Evolutionary conservation across 1,140 invertebrate species (phyloP).

Genomic region (Listronotus bonariensis): DNA sequence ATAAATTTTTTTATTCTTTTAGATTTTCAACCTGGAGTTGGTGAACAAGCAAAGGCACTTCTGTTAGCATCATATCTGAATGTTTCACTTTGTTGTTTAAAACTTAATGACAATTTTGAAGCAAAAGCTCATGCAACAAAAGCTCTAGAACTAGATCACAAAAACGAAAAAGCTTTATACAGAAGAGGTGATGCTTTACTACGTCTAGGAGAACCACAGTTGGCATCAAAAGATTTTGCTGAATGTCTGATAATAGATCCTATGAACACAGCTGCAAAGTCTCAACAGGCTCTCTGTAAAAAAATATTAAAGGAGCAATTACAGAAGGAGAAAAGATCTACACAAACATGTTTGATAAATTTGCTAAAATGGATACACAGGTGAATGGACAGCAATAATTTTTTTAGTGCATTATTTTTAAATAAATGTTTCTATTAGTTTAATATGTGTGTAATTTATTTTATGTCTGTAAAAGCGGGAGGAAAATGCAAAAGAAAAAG

Average conservation of each 20-base stretch:
- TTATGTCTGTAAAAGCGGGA: constrained; percentile 61
- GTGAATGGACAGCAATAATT: constrained; percentile 58
- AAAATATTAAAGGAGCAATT: constrained; percentile 76
- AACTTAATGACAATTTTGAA: constrained; percentile 74
- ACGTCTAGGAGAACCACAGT: constrained; percentile 75
- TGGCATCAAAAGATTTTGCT: constrained; percentile 81
- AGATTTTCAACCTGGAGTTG: constrained; percentile 40
- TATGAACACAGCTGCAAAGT: constrained; percentile 80
- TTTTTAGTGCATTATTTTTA: background rate
- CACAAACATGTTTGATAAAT: constrained; percentile 93
- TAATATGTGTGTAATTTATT: constrained; percentile 22
- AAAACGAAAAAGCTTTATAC: constrained; percentile 90
- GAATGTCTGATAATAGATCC: constrained; percentile 64
- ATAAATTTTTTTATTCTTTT: constrained; percentile 11
- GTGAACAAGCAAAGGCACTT: constrained; percentile 65
- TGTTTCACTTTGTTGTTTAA: constrained; percentile 83
- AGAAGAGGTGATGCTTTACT: constrained; percentile 83
- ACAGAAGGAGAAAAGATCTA: constrained; percentile 88
- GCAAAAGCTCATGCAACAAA: constrained; percentile 71
- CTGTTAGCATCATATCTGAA: constrained; percentile 80
- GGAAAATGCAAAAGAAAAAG: constrained; percentile 66
- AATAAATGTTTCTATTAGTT: background rate
- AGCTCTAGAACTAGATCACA: constrained; percentile 74
- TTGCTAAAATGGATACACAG: constrained; percentile 79
- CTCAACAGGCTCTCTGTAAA: constrained; percentile 76